These are phyloP conservation scores for Sylvia borin DNA, from an alignment of 2,797 vertebrate genomes.

Conservation along the genomic window DNA sequence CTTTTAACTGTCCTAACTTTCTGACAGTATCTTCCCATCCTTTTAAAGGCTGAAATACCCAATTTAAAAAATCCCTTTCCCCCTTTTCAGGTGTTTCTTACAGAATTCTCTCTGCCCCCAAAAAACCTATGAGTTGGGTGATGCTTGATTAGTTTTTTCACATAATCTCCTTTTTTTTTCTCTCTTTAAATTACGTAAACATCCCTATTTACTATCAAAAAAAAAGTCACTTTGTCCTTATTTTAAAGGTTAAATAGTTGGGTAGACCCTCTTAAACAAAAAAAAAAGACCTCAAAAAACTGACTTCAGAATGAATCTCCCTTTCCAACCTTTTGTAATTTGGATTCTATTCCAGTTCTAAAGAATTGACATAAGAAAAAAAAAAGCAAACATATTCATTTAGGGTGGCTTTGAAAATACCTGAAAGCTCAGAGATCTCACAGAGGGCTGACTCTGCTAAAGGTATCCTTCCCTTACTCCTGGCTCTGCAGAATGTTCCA, in stretches of 20 bases:
- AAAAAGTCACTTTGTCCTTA: neutral
- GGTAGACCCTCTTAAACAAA: neutral
- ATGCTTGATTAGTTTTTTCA: neutral
- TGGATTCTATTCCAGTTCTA: neutral
- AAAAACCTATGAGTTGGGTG: neutral
- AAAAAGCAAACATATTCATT: neutral
- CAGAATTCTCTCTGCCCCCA: neutral
- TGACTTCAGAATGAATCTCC: neutral
- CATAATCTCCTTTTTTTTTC: neutral
- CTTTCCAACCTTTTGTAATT: neutral
- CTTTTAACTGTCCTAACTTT: neutral
- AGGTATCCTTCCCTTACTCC: neutral
- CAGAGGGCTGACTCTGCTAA: neutral
- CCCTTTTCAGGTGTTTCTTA: neutral
- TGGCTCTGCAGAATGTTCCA: neutral
- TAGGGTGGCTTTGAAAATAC: neutral
- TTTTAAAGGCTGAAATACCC: neutral
- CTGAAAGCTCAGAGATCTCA: neutral
- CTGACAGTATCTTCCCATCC: neutral
- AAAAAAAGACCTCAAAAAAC: neutral
- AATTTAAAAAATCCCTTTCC: neutral
- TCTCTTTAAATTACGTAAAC: neutral
- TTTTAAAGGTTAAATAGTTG: neutral
- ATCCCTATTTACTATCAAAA: neutral
- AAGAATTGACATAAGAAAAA: neutral